These are phyloP conservation scores for Ectobius pallidus DNA, from an alignment of 2,888 invertebrate species.

Conservation along the genomic window DNA sequence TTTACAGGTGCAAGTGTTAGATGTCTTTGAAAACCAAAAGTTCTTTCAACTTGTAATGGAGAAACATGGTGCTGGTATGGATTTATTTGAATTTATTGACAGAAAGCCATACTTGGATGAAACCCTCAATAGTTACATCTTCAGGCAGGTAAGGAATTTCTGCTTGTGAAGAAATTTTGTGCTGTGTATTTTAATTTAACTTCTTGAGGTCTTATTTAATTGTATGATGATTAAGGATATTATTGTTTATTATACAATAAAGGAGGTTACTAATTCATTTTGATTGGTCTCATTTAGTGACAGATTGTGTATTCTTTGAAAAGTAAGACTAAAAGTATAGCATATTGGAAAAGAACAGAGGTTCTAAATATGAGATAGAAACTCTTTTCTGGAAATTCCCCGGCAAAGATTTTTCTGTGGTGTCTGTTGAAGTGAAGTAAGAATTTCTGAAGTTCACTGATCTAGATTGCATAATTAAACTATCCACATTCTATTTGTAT, in stretches of 20 bases:
- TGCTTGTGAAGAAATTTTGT: no score
- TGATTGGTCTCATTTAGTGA: neutral
- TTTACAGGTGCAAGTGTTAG: conserved; percentile 63
- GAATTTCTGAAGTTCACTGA: no score
- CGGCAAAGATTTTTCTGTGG: no score
- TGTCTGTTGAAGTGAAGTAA: no score
- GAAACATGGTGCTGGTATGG: conserved; percentile 77
- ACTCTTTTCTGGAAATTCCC: no score
- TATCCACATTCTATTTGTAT: no score
- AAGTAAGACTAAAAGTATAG: no score
- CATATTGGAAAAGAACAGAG: no score
- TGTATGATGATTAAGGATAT: neutral
- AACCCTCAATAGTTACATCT: conserved; percentile 70
- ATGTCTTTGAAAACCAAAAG: conserved; percentile 71
- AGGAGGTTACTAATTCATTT: neutral
- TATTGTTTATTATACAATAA: neutral
- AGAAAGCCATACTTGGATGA: conserved; percentile 70
- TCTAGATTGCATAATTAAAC: no score
- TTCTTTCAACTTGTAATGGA: conserved; percentile 80
- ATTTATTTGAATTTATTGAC: conserved; percentile 79
- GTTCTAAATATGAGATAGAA: no score
- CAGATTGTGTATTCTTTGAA: no score
- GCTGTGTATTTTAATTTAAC: no score
- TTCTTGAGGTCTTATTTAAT: neutral
- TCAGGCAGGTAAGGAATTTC: conserved; percentile 70